These are phyloP conservation scores for Nibea coibor DNA, from an alignment of 2,113 vertebrate species.

Conservation along the genomic window DNA sequence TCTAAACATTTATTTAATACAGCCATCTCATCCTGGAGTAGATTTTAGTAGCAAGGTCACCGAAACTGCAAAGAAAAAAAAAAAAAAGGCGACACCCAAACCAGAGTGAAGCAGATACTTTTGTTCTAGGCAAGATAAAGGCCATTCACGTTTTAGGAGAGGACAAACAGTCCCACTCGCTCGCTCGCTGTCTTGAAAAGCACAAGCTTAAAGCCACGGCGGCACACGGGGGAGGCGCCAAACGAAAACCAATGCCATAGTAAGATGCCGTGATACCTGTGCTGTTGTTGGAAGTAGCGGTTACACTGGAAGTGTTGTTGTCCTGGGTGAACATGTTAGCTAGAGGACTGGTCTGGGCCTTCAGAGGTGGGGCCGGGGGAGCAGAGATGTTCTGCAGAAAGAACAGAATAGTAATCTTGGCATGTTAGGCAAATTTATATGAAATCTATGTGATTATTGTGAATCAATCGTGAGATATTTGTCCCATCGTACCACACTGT, in stretches of 20 bases:
- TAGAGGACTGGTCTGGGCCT: constrained; percentile 88
- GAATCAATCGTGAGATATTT: not conserved
- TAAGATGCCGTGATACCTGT: constrained; percentile 54
- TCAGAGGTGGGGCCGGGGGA: constrained; percentile 87
- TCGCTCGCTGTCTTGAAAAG: not conserved
- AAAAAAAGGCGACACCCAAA: constrained; percentile 4
- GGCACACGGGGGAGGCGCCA: not conserved
- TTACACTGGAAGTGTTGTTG: constrained; percentile 57
- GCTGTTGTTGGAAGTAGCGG: constrained; percentile 39
- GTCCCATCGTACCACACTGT: constrained; percentile 82
- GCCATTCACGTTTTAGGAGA: not conserved
- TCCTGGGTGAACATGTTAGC: constrained; percentile 91
- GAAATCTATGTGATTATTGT: not conserved
- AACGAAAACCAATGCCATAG: not conserved
- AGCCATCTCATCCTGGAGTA: not conserved
- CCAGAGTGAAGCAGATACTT: not conserved
- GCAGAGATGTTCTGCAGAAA: constrained; percentile 72
- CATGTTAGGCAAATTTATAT: no score
- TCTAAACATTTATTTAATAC: not conserved
- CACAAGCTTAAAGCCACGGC: not conserved
- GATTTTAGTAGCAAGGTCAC: not conserved
- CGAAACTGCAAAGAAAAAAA: not conserved
- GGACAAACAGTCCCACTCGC: not conserved
- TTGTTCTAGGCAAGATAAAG: not conserved
- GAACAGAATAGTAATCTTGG: constrained; percentile 15